A percentile compares a stretch with the other conserved stretches of the same genome.
Conservation (phyloP, 2,113 vertebrate species). For the Jaculus jaculus region DNA sequence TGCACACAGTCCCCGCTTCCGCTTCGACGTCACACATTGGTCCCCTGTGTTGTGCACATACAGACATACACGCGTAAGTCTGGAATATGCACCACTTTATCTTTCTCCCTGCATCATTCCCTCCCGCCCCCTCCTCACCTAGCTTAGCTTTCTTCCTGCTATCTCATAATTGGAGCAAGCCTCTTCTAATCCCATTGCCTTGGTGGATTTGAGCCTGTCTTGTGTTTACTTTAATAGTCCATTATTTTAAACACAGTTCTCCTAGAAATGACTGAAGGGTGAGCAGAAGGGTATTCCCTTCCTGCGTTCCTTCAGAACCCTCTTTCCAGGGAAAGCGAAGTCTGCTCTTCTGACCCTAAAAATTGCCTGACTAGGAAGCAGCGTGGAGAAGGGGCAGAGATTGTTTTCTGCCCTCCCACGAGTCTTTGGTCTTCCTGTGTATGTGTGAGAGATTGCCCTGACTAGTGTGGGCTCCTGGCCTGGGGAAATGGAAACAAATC, state of each 20-base stretch:
- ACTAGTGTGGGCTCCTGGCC: neutral
- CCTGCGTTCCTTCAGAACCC: neutral
- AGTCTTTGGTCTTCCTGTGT: neutral
- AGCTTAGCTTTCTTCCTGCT: neutral
- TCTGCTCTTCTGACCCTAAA: neutral
- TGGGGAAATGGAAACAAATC: constrained; percentile 20
- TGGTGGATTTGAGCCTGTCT: neutral
- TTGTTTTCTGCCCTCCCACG: neutral
- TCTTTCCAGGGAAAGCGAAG: neutral
- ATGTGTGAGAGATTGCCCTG: neutral
- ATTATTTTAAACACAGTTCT: neutral
- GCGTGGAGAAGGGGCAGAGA: neutral
- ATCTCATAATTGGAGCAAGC: neutral
- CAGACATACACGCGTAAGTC: neutral
- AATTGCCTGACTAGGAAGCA: neutral
- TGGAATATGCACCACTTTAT: neutral
- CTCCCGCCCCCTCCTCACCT: neutral
- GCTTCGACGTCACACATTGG: neutral
- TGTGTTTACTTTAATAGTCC: neutral
- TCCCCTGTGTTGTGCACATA: neutral
- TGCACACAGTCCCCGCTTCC: neutral
- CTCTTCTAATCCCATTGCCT: neutral
- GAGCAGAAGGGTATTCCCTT: neutral
- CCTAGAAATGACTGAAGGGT: neutral
- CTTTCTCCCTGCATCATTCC: neutral